A percentile compares a stretch with the other conserved stretches of the same genome.
Conservation (phyloP, 1,140 invertebrate species). For the Holcopasites calliopsidis region DNA sequence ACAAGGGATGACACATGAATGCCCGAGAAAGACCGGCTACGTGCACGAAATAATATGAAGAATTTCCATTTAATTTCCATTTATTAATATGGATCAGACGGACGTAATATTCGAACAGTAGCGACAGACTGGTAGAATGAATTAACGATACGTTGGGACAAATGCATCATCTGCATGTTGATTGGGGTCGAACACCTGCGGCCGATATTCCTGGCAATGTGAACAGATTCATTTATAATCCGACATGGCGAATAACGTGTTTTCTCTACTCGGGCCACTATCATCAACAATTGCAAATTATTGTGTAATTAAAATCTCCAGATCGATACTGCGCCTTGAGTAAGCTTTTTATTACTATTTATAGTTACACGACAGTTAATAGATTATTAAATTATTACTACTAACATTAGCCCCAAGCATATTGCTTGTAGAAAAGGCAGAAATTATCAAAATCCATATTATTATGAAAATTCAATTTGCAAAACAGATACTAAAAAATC, state of each 20-base stretch:
- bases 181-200: slow-evolving; percentile 37
- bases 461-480: no score
- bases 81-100: slow-evolving; percentile 48
- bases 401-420: no score
- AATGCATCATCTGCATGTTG: slow-evolving; percentile 57
- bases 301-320: neutral
- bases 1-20: neutral
- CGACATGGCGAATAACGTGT: neutral
- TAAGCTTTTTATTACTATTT: neutral
- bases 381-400: no score
- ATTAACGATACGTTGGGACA: slow-evolving; percentile 51
- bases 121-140: slow-evolving; percentile 36
- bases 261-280: neutral
- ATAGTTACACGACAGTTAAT: no score
- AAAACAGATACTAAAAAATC: no score
- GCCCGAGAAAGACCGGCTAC: neutral
- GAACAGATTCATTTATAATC: neutral
- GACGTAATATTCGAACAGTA: slow-evolving; percentile 44
- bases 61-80: slow-evolving; percentile 49
- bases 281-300: neutral
- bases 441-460: no score
- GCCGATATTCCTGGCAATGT: slow-evolving; percentile 34
- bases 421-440: no score
- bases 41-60: slow-evolving; percentile 16
- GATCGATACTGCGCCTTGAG: neutral